A percentile compares a stretch with the other conserved stretches of the same genome.
phyloP scores from a whole-genome alignment of 2,113 vertebrate species.

The Semicossyphus pulcher region DNA sequence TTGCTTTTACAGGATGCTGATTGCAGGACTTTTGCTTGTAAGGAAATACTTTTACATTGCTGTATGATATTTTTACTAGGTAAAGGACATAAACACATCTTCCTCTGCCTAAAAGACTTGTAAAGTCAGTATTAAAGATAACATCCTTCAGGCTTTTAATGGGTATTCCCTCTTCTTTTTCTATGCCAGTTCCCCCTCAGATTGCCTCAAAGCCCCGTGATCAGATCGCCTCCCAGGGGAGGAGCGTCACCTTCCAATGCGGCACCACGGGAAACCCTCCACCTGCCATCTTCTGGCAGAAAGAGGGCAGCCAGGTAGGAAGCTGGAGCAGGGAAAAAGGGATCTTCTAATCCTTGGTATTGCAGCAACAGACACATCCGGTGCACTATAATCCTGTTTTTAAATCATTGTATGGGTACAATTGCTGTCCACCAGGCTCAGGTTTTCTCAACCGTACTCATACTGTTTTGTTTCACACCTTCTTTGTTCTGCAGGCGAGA shows the following conservation, averaged over 20 bases:
- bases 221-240: constrained; percentile 94
- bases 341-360: not conserved
- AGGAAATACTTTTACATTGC: not conserved
- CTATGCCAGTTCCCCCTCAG: constrained; percentile 91
- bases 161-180: constrained; percentile 51
- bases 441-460: constrained; percentile 30
- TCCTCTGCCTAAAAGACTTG: too few relatives aligned
- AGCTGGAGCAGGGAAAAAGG: constrained; percentile 14
- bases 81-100: not conserved
- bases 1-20: not conserved
- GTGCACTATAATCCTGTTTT: not conserved
- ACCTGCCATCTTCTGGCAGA: constrained; percentile 99
- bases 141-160: constrained; percentile 13
- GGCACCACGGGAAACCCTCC: constrained; percentile 96
- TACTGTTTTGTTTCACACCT: constrained; percentile 57
- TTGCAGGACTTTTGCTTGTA: not conserved
- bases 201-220: constrained; percentile 93
- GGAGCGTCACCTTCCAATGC: constrained; percentile 92
- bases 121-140: too few relatives aligned
- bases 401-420: not conserved
- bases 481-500: constrained; percentile 58
- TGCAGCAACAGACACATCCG: constrained; percentile 8
- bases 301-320: constrained; percentile 97
- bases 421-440: not conserved
- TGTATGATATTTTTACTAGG: not conserved